phyloP scores from a whole-genome alignment of 2,888 invertebrate species.

The Galeruca laticollis region DNA sequence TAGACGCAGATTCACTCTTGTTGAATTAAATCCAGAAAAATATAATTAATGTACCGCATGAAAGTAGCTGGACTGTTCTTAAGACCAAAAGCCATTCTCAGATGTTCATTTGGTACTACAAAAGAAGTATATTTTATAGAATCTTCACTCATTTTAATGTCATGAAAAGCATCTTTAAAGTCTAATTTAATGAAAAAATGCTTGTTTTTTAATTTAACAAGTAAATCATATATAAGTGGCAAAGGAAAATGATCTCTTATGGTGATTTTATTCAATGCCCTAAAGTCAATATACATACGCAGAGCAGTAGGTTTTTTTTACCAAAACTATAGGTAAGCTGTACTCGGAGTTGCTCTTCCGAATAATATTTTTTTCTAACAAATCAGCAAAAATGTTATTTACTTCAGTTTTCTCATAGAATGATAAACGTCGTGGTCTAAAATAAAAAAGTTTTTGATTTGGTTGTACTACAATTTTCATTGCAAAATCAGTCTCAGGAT shows the following conservation, averaged over 20 bases:
- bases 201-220: not conserved
- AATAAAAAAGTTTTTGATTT: not conserved
- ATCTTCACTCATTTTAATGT: not conserved
- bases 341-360: not conserved
- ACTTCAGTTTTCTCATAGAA: no score
- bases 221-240: not conserved
- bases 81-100: no score
- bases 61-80: no score
- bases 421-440: not conserved
- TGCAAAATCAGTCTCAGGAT: not conserved
- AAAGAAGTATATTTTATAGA: no score
- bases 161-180: not conserved
- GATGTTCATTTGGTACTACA: no score
- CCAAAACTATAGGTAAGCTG: not conserved
- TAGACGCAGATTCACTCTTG: not conserved
- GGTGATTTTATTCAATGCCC: not conserved
- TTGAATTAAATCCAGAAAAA: not conserved
- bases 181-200: not conserved
- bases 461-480: conserved; percentile 1
- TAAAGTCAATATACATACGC: not conserved
- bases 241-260: not conserved
- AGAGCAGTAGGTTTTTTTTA: not conserved
- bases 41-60: no score
- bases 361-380: not conserved
- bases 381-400: not conserved